Conservation (phyloP, 1,140 invertebrate species). For the Drosophila nikananu region DNA sequence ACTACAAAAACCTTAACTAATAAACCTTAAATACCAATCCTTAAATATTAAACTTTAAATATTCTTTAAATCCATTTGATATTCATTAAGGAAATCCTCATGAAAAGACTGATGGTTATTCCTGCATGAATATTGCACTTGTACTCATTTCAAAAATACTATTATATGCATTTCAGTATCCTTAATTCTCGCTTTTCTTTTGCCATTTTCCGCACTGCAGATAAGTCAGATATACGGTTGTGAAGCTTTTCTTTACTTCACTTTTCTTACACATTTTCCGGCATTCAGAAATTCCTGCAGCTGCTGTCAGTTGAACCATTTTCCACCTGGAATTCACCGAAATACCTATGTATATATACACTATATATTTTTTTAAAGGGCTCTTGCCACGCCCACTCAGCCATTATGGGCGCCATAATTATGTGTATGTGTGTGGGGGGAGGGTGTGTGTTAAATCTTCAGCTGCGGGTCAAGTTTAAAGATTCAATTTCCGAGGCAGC, state of each 20-base stretch:
- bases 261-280: slow-evolving; percentile 20
- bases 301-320: slow-evolving; percentile 28
- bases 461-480: slow-evolving; percentile 46
- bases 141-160: neutral
- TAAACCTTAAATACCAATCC: neutral
- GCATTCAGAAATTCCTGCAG: slow-evolving; percentile 30
- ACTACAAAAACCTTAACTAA: neutral
- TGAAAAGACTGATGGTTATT: neutral
- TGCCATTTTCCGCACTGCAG: slow-evolving; percentile 11
- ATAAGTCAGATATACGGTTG: slow-evolving; percentile 14
- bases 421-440: slow-evolving; percentile 6
- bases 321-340: slow-evolving; percentile 34
- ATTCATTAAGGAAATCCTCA: neutral
- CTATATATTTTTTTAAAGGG: slow-evolving; percentile 23
- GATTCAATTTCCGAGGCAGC: slow-evolving; percentile 53
- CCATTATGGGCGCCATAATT: slow-evolving; percentile 33
- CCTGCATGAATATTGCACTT: neutral
- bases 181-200: slow-evolving; percentile 1
- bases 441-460: slow-evolving; percentile 24
- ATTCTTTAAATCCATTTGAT: neutral
- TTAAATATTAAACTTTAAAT: neutral
- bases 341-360: neutral
- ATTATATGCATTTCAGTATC: slow-evolving; percentile 2
- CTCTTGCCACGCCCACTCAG: slow-evolving; percentile 13
- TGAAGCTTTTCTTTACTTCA: slow-evolving; percentile 11